Evolutionary conservation across 2,797 vertebrate genomes (phyloP), one percentile per base, ranked within the genome.

Genomic region (Coluber constrictor): DNA sequence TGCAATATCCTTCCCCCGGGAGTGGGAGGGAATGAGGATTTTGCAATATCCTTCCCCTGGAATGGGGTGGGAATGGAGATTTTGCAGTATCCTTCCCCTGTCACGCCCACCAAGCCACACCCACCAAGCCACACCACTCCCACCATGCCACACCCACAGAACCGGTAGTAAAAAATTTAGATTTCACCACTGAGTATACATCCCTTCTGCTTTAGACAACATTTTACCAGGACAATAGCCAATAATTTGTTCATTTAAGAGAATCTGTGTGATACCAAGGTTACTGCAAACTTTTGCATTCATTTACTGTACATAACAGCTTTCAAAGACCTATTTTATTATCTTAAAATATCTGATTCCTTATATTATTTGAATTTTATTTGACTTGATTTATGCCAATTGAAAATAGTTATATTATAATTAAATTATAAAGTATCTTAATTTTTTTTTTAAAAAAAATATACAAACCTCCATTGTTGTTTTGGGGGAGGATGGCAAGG

Each of bases 171-270:
- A 47, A 47, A 47, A 47, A 6, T 47, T 47, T 47, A 4, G 47
- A 47, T 47, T 47, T 47, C 47, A 47, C 47, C 47, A 47, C 5
- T 47, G 47, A 47, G 47, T 66, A 70, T 60, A 89, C 94, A 87
- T 96, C 94, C 86, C 93, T n/a, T 92, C 43, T 92, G 47, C 16
- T 92, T 66, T 5, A 47, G 18, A 92, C 91, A 95, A 95, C 63
- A 93, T 87, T 86, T 92, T 90, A 86, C 55, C 12, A 89, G 51
- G 51, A 63, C 32, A 91, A 89, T 27, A 93, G 63, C 63, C 23
- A 60, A 43, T 61, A 59, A 74, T 88, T 79, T 79, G 55, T 43
- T 43, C 56, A 47, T 86, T 93, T 18, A 23, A 88, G 86, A 37
- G 88, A 91, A 59, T 18, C 4, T 83, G n/a, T 79, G 18, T 91